A percentile compares a stretch with the other conserved stretches of the same genome.
These are phyloP conservation scores for Tragelaphus imberbis DNA, from an alignment of 2,113 vertebrate species.

Conservation along the genomic window DNA sequence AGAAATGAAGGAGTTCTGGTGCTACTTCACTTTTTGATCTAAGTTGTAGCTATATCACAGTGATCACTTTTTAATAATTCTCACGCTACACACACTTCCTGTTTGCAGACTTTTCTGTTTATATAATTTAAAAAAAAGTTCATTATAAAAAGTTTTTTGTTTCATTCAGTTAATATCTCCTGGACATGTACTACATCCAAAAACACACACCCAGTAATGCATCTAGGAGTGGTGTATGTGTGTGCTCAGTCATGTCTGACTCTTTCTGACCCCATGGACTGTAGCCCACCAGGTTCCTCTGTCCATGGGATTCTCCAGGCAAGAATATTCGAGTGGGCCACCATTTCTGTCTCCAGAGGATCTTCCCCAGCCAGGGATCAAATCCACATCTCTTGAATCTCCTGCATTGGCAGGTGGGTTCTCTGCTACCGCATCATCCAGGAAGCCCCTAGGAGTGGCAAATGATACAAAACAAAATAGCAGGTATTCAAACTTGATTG, in stretches of 20 bases:
- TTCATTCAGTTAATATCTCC: neutral
- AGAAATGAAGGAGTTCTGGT: neutral
- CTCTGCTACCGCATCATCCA: fast-evolving
- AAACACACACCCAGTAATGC: neutral
- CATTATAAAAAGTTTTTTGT: neutral
- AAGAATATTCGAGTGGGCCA: neutral
- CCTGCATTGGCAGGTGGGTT: neutral
- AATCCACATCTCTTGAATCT: neutral
- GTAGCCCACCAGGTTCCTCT: neutral
- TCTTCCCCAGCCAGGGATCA: neutral
- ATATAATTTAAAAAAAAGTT: neutral
- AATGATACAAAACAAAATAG: neutral
- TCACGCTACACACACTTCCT: neutral
- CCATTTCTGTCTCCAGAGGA: neutral
- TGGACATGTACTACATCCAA: neutral
- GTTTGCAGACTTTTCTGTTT: neutral
- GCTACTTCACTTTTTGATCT: neutral
- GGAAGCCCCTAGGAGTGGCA: neutral
- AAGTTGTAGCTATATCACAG: neutral
- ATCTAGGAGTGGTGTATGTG: neutral
- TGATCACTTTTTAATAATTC: neutral
- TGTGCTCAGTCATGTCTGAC: neutral
- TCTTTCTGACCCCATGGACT: neutral
- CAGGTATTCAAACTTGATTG: neutral
- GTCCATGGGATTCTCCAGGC: neutral